Base-by-base conservation (phyloP, 2,797 vertebrate species). In the Pipistrellus nathusii region DNA sequence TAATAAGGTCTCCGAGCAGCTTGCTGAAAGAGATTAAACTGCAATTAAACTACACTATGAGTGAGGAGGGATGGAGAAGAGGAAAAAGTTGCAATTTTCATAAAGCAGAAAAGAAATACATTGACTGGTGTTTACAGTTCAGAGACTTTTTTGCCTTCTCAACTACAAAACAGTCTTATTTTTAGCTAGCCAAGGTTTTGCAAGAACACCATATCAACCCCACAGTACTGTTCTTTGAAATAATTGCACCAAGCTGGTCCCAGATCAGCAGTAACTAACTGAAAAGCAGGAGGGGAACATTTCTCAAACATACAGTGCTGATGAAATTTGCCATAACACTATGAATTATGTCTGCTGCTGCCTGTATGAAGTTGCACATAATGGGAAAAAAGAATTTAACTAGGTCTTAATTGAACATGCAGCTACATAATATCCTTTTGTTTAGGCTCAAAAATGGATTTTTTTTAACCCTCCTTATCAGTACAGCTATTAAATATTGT, bases 1-100 rank as follows among this genome's bases (percentile, higher is more conserved):
- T 98, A 98, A 98, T 97, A 95, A 98, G 82, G 96, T 97, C 98
- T 98, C 98, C 97, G 97, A 97, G 97, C 96, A 97, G 81, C 97
- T 98, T 97, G 96, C 97, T 96, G 97, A 98, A 97, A 98, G 96
- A 98, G 98, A 98, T 98, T 98, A 98, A 98, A 98, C 97, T 98
- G 97, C 97, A 98, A 98, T 98, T 98, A 98, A 98, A 98, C 94
- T 97, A 93, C 92, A 64, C 96, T 97, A 53, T 97, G 96, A 98
- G 97, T 97, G 97, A 97, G 96, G 96, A 97, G 96, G 96, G 95
- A 95, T 21, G n/a, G 91, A 25, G 12, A 81, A 85, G 17, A 17
- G 23, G 55, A 78, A 95, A 96, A 98, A 98, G 94, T 96, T 98
- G 98, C 98, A 98, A 98, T 98, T 98, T 98, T 98, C 97, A 98